A percentile compares a stretch with the other conserved stretches of the same genome.
Evolutionary conservation across 2,888 invertebrate species (phyloP).

Genomic region (Spialia ferax): DNA sequence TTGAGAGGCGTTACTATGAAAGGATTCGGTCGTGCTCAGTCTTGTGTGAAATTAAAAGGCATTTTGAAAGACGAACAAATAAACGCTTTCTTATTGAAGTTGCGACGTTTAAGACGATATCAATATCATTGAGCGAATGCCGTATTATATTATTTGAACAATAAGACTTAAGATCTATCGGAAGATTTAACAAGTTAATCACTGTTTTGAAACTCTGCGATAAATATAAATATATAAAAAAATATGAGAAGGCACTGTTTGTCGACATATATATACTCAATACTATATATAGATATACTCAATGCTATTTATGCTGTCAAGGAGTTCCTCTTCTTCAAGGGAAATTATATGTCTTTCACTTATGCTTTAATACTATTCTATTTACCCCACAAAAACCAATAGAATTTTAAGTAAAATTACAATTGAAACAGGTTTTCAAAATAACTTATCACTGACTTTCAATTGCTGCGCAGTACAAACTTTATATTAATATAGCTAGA

Average conservation of each 20-base stretch:
- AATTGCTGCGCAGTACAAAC: neutral
- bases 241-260: neutral
- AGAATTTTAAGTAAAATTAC: too few species aligned
- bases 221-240: neutral
- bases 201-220: neutral
- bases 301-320: too few species aligned
- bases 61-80: slow-evolving; percentile 23
- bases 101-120: neutral
- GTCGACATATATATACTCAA: too few species aligned
- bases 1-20: slow-evolving; percentile 8
- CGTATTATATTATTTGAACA: slow-evolving; percentile 10
- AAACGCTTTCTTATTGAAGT: slow-evolving; percentile 10
- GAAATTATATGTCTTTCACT: too few species aligned
- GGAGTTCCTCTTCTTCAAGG: too few species aligned
- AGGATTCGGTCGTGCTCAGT: slow-evolving; percentile 17
- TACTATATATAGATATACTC: too few species aligned
- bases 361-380: too few species aligned
- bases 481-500: neutral
- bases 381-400: too few species aligned
- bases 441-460: neutral
- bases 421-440: neutral
- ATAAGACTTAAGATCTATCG: neutral
- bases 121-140: neutral
- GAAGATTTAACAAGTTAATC: neutral
- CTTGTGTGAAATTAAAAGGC: slow-evolving; percentile 28